These are phyloP conservation scores for Girardinichthys multiradiatus DNA, from an alignment of 2,113 vertebrate genomes.

Conservation along the genomic window DNA sequence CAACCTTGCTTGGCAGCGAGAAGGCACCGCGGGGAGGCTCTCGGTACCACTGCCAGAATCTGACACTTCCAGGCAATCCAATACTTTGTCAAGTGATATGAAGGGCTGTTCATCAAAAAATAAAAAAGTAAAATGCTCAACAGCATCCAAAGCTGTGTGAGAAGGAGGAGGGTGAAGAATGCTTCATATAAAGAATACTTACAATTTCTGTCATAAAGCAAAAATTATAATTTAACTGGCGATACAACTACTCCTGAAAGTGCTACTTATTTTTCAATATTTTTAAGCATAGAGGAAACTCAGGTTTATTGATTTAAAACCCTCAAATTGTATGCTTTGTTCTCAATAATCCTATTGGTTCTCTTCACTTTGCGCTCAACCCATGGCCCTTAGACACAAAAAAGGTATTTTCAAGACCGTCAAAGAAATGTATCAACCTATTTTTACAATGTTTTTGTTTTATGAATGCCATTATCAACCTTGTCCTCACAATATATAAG, in stretches of 20 bases:
- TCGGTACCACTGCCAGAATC: slow-evolving; percentile 52
- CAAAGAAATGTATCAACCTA: not conserved
- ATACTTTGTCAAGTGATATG: slow-evolving; percentile 51
- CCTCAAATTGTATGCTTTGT: not conserved
- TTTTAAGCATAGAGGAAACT: not conserved
- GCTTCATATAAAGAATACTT: not conserved
- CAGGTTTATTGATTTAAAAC: not conserved
- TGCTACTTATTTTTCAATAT: not conserved
- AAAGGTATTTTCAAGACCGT: not conserved
- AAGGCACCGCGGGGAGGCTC: slow-evolving; percentile 21
- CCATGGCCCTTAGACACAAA: too few species aligned
- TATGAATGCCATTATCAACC: too few species aligned
- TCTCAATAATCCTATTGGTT: too few species aligned
- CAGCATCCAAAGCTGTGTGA: slow-evolving; percentile 3
- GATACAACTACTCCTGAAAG: not conserved
- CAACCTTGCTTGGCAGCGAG: slow-evolving; percentile 48
- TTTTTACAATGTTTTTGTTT: not conserved
- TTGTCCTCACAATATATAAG: too few species aligned
- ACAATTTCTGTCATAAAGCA: not conserved
- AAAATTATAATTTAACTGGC: not conserved
- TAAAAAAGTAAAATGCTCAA: slow-evolving; percentile 2
- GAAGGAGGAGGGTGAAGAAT: not conserved
- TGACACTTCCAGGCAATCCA: slow-evolving; percentile 47
- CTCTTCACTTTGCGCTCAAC: too few species aligned
- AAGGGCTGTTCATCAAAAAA: slow-evolving; percentile 34